Evolutionary conservation across 2,113 vertebrate genomes (phyloP), one percentile per base, ranked within the genome.

Genomic region (Caretta caretta): DNA sequence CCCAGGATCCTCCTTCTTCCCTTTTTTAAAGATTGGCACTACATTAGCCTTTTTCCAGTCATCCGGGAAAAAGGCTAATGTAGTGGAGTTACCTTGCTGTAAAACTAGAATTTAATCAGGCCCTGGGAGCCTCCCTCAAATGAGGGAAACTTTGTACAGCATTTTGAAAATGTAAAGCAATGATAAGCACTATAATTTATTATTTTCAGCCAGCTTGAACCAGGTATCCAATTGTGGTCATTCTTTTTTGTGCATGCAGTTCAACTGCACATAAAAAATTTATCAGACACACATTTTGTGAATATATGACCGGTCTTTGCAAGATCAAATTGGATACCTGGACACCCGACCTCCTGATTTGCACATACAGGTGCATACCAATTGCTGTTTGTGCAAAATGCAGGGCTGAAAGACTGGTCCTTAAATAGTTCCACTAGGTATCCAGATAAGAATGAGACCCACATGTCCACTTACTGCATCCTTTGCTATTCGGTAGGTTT

Each of bases 331-430:
- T 69, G 17, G 12, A 46, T 27, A 48, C 24, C 22, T 14, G 25
- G 38, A 22, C 24, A 24, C 9, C 24, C 3, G 24, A 46, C 72
- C 42, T 38, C 31, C 65, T 2, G 0, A 93, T 97, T 96, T 97
- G 96, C 97, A 97, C 97, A 97, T 97, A 46, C 10, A 96, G 95
- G 93, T 96, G 95, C 95, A 76, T 78, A 79, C 85, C 22, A 75
- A 75, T 24, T 42, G 20, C 22, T 93, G 81, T 93, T 93, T 92
- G 92, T 93, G 86, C 97, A 96, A 94, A 46, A 92, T 97, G 95
- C 95, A 97, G 90, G 13, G 92, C 92, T 97, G 93, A 97, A 96
- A 95, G 97, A 94, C 96, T 53, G 4, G 75, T 91, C 95, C 93
- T 97, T 96, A 95, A 94, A 92, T 76, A 38, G 3, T 86, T 97